Evolutionary conservation across 1,140 invertebrate species (phyloP).

Genomic region (Trinorchestia longiramus): DNA sequence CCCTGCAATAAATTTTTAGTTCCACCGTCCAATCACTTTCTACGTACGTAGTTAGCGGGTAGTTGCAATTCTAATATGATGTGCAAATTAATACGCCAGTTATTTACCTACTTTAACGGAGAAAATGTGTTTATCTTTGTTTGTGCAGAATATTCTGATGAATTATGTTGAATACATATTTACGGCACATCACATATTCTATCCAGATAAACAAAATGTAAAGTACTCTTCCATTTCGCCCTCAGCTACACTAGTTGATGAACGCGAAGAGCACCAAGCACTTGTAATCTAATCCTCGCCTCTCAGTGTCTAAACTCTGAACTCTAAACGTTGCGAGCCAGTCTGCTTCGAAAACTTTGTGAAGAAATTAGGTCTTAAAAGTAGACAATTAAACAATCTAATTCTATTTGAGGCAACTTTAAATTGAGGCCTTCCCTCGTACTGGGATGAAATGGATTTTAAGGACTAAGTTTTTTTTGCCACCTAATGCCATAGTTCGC

Average conservation of each 20-base stretch:
- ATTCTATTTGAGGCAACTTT: conserved; percentile 7
- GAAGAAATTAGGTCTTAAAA: conserved; percentile 15
- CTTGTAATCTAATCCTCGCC: not conserved
- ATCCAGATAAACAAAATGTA: not conserved
- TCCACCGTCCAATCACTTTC: no score
- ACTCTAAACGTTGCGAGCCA: not conserved
- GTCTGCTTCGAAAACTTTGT: not conserved
- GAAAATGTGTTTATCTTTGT: no score
- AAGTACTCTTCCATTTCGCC: not conserved
- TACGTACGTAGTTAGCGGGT: no score
- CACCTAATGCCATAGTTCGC: not conserved
- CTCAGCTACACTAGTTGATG: not conserved
- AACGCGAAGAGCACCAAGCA: not conserved
- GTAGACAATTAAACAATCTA: conserved; percentile 15
- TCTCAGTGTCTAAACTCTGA: not conserved
- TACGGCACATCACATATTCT: no score
- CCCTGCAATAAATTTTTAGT: no score
- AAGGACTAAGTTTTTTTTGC: not conserved
- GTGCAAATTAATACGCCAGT: no score
- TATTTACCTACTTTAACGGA: no score
- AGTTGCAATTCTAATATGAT: no score
- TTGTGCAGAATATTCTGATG: no score
- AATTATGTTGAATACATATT: no score
- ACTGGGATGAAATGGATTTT: not conserved
- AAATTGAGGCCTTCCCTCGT: not conserved